Base-by-base conservation (phyloP, 2,888 invertebrate genomes). In the Campopleginae sp. region DNA sequence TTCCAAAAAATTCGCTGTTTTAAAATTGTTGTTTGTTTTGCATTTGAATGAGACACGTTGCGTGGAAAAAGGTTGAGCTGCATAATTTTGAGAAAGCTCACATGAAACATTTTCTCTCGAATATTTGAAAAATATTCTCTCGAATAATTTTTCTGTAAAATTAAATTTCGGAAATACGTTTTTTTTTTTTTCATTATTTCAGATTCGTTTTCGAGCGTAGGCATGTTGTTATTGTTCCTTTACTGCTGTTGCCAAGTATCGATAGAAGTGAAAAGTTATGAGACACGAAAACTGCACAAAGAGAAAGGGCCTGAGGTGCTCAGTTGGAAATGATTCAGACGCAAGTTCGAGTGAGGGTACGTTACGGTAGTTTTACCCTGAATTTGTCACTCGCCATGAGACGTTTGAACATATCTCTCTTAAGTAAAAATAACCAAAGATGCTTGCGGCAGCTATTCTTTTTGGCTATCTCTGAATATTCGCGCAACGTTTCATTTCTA, bases 231-330 rank as follows among this genome's bases (percentile, higher is more conserved):
- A 6, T 90, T 94, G 75, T 91, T 94, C 63, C 91, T 95, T 81
- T 95, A 95, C 89, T 95, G 95, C 85, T 95, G 95, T 87, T 95
- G 95, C 88, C 95, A 95, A 91, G 94, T 95, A 61, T 95, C 95
- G 12, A 94, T 94, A 27, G 94, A 95, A 90, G 87, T 95, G 8
- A 94, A 93, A 87, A 88, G 90, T 82, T 90, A 90, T 87, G 93
- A 94, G 89, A 76, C 44, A 61, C 68, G 58, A 58, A 82, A 75
- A 79, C 48, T 27, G 5, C n/a, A 19, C 23, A n/a, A 17, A 2
- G 31, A 23, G 14, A 76, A n/a, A 23, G 82, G 51, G 38, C 31
- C 61, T 3, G 14, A 54, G 0, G 33, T 82, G 44, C 42, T 72
- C 27, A 46, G 66, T 65, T 79, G 65, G 38, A 79, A 31, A 19